Base-by-base conservation (phyloP, 2,888 invertebrate genomes). In the Catocala fraxini region DNA sequence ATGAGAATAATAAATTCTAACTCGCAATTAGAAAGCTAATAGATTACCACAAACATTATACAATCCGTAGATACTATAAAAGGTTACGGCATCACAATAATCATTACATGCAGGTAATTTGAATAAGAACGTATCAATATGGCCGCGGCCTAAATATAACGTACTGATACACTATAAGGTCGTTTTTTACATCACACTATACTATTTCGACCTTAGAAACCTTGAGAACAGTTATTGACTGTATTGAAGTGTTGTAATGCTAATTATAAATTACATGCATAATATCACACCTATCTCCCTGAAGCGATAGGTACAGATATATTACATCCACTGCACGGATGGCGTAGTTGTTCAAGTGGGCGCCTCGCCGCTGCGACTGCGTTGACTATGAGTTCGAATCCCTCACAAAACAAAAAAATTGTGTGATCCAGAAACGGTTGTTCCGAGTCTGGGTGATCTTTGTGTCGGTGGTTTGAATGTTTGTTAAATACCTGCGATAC, bases 111-210 rank as follows among this genome's bases (percentile, higher is more conserved):
- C 7, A 15, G 46, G 48, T 49, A 47, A 53, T 70, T 71, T 60
- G 43, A 66, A 73, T 70, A 51, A 34, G 13, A 42, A 35, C 34
- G 60, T 12, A 47, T 6, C 56, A 11, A 51, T 70, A 43, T 42
- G 60, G 13, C 54, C 62, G 35, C 62, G 68, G 51, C 71, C 75
- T 71, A 74, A 68, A 60, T 67, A 70, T 65, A 34, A 58, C 59
- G 61, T 52, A 65, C 58, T 60, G n/a, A 67, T 47, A 35, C 57
- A 63, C 66, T 62, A 35, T 65, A 75, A 74, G 74, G 76, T 70
- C 76, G 52, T 46, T 74, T 68, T 74, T 73, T 70, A 63, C 68
- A 71, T 68, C 51, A 63, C 53, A 51, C 9, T 35, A 13, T 35
- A 45, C 1, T 9, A 51, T 15, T 43, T 51, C 10, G 35, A 51